Conservation (phyloP, 2,113 vertebrate species). For the Sturnira hondurensis region DNA sequence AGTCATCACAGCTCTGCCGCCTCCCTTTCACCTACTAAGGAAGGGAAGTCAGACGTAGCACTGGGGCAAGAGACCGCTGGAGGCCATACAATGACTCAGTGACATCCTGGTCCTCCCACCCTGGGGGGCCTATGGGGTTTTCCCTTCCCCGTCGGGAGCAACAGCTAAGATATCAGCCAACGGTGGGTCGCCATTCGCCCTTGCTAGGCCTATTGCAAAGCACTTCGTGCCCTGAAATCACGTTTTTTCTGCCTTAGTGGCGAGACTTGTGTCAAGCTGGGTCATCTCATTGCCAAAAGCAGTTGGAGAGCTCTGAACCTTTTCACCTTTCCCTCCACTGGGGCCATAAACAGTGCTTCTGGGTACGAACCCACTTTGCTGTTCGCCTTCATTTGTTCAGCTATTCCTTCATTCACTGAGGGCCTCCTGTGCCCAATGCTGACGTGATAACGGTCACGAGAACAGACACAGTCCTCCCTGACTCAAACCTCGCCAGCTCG, state of each 20-base stretch:
- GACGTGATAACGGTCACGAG: not conserved
- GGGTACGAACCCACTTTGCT: not conserved
- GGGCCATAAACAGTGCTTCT: not conserved
- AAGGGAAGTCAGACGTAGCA: not conserved
- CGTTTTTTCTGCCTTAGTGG: not conserved
- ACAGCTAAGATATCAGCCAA: accelerated
- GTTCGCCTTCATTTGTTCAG: not conserved
- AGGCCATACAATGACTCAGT: accelerated
- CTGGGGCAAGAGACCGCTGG: not conserved
- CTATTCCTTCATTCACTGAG: not conserved
- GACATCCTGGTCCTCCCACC: not conserved
- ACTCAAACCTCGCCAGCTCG: not conserved
- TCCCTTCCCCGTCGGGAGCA: not conserved
- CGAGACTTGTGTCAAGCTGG: not conserved
- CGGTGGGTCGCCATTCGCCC: not conserved
- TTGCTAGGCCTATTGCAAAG: not conserved
- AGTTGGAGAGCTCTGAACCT: too few species aligned
- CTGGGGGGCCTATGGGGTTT: accelerated
- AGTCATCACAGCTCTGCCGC: not conserved
- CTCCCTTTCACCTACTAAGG: not conserved
- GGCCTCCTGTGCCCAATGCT: too few species aligned
- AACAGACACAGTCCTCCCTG: not conserved
- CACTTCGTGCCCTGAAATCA: not conserved
- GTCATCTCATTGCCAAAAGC: not conserved
- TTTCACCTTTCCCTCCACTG: not conserved